Conservation (phyloP, 2,888 invertebrate genomes). For the Chouioia cunea region DNA sequence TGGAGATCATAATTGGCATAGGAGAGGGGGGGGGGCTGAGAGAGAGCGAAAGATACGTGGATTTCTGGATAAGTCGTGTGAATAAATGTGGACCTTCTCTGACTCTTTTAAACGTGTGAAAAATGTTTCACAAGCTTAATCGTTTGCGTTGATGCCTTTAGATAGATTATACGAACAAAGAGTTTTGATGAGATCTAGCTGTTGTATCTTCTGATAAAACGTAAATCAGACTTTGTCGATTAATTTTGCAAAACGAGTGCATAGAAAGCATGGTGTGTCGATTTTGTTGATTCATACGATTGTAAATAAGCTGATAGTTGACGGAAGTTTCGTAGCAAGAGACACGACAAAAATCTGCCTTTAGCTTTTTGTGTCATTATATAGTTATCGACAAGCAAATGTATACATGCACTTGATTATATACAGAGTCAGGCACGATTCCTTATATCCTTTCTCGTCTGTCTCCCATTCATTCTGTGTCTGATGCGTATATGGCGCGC, state of each 20-base stretch:
- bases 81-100: not conserved
- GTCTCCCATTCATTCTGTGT: not conserved
- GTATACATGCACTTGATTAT: not conserved
- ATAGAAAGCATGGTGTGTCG: no score
- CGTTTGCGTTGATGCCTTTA: not conserved
- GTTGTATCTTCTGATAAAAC: conserved; percentile 14
- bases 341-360: conserved; percentile 21
- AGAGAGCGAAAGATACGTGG: no score
- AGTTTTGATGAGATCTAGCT: conserved; percentile 5
- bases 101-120: not conserved
- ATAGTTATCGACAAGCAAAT: no score
- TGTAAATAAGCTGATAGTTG: no score
- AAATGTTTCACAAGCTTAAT: conserved; percentile 3
- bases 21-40: no score
- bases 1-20: no score
- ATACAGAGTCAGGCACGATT: not conserved
- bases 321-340: no score
- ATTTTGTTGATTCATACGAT: no score
- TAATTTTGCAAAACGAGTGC: no score
- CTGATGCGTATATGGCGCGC: conserved; percentile 28
- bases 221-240: no score
- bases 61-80: not conserved
- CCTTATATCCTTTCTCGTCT: not conserved
- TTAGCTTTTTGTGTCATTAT: not conserved
- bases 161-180: no score